Evolutionary conservation across 1,140 invertebrate genomes (phyloP).

Genomic region (Pseudomyrmex cubaensis): DNA sequence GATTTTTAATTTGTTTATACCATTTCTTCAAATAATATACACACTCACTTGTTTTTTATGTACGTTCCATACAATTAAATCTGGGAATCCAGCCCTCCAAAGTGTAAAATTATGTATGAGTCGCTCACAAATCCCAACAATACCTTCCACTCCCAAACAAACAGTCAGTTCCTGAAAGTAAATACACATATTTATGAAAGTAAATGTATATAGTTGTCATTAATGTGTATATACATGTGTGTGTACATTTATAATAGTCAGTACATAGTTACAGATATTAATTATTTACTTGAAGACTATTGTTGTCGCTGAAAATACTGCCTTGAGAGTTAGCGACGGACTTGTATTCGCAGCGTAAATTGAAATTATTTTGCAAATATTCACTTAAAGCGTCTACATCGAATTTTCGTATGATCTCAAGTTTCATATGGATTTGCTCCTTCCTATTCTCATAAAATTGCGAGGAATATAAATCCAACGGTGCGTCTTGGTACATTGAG

Average conservation of each 20-base stretch:
- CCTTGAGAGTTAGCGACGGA: constrained; percentile 38
- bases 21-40: constrained; percentile 29
- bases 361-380: constrained; percentile 78
- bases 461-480: constrained; percentile 88
- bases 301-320: constrained; percentile 32
- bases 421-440: constrained; percentile 85
- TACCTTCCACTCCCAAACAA: constrained; percentile 86
- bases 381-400: constrained; percentile 80
- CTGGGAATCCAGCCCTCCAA: constrained; percentile 91
- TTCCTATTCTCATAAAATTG: constrained; percentile 88
- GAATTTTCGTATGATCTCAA: constrained; percentile 82
- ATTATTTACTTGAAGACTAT: constrained; percentile 43
- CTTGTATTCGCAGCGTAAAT: constrained; percentile 19
- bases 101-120: constrained; percentile 87
- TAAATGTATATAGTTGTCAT: background rate
- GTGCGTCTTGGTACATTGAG: constrained; percentile 88
- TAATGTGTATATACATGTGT: constrained; percentile 57
- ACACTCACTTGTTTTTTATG: constrained; percentile 81
- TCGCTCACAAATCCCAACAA: constrained; percentile 88
- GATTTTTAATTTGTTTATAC: constrained; percentile 8
- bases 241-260: background rate
- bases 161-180: constrained; percentile 84
- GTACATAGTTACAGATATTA: background rate
- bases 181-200: constrained; percentile 28
- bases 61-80: constrained; percentile 92